Evolutionary conservation across 2,888 invertebrate species (phyloP).

Genomic region (Beris morrisii): DNA sequence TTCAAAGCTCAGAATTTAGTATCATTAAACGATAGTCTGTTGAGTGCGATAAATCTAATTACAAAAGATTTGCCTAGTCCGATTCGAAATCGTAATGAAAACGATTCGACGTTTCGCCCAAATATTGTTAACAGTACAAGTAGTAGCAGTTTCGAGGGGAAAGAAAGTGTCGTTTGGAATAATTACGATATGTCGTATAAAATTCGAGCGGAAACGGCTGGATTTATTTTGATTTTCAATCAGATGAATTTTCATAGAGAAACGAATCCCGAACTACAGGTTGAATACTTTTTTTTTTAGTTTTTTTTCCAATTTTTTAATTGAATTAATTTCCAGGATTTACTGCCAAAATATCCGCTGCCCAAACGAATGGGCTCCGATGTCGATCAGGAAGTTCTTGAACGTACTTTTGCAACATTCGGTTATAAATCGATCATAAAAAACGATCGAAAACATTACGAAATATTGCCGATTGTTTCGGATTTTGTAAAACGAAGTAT

Average conservation of each 20-base stretch:
- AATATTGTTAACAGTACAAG: slow-evolving; percentile 6
- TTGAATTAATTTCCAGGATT: slow-evolving; percentile 39
- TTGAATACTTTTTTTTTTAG: slow-evolving; percentile 35
- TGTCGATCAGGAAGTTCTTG: slow-evolving; percentile 45
- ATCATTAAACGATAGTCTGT: slow-evolving; percentile 43
- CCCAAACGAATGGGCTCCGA: slow-evolving; percentile 48
- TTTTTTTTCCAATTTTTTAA: slow-evolving; percentile 1
- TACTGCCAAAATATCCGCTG: slow-evolving; percentile 43
- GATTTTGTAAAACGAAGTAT: slow-evolving; percentile 45
- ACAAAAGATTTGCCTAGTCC: slow-evolving; percentile 2
- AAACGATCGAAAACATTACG: slow-evolving; percentile 47
- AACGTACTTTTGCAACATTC: slow-evolving; percentile 45
- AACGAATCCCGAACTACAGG: slow-evolving; percentile 43
- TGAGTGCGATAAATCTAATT: slow-evolving; percentile 24
- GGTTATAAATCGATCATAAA: slow-evolving; percentile 46
- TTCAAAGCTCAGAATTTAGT: slow-evolving; percentile 48
- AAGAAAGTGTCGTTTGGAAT: slow-evolving; percentile 8
- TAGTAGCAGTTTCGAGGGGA: slow-evolving; percentile 31
- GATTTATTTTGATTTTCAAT: slow-evolving; percentile 52
- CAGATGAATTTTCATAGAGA: slow-evolving; percentile 48
- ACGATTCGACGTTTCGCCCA: slow-evolving; percentile 14
- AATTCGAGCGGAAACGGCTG: slow-evolving; percentile 45
- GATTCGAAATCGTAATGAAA: slow-evolving; percentile 29
- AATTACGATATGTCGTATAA: slow-evolving; percentile 40
- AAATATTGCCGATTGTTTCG: slow-evolving; percentile 45